Evolutionary conservation across 2,888 invertebrate species (phyloP), one percentile per base, ranked within the genome.

Genomic region (Cheilosia vernalis): DNA sequence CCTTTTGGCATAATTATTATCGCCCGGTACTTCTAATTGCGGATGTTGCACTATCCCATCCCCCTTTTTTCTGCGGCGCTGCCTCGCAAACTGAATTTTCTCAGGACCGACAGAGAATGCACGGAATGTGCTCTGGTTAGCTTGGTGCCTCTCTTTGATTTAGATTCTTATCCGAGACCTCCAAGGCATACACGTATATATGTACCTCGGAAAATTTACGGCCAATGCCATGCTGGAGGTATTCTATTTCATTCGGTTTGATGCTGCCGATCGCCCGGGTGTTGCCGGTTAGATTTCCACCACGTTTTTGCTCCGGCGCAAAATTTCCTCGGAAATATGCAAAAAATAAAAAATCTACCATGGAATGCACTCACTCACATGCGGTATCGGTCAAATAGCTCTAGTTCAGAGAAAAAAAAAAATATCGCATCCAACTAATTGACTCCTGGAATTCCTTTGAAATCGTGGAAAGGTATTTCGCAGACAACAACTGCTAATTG

Each of bases 161-260:
- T 80, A 85, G 84, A 85, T 85, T 80, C 70, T 80, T 85, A 85
- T 85, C 84, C 64, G 70, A 78, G 78, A 78, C 76, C 84, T 76
- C 76, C 70, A 66, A 76, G 76, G 2, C 30, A 66, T n/a, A 47
- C 13, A 4, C 13, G 7, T n/a, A n/a, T 30, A 49, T 15, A 51
- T 24, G 2, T 44, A 67, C 74, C 49, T 51, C 51, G 60, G 53
- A 30, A 80, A 85, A 85, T 80, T 80, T 80, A 80, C 84, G 74
- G 70, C 80, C 84, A 80, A 76, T 85, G 84, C 84, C 76, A 76
- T 51, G 76, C 64, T 47, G 44, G 60, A 70, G 80, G 84, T 79
- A 80, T 85, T 85, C 80, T 67, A 85, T 85, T 85, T 85, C 80
- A 76, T 66, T 70, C 58, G 69, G 60, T 51, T 85, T 80, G 84